These are phyloP conservation scores for Sminthurides bifidus DNA, from an alignment of 1,140 invertebrate genomes.

Conservation along the genomic window DNA sequence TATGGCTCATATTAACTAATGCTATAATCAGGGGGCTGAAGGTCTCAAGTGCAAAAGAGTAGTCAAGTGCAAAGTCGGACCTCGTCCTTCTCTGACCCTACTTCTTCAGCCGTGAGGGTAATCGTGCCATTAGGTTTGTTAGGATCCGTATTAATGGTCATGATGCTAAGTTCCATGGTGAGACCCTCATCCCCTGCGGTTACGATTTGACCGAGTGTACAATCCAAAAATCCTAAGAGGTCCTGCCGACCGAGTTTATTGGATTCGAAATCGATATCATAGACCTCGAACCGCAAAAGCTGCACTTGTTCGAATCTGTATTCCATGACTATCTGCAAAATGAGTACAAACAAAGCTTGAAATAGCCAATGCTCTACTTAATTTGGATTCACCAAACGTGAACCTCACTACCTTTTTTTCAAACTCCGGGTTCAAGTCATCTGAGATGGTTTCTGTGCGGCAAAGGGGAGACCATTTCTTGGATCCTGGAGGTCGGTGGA, in stretches of 20 bases:
- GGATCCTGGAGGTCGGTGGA: too few relatives aligned
- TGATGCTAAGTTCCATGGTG: not conserved
- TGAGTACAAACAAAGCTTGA: too few relatives aligned
- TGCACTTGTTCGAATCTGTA: slow-evolving; percentile 42
- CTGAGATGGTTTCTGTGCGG: too few relatives aligned
- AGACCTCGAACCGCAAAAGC: slow-evolving; percentile 41
- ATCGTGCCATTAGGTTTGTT: slow-evolving; percentile 18
- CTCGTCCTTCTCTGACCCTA: slow-evolving; percentile 42
- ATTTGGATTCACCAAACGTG: not conserved
- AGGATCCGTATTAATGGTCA: not conserved
- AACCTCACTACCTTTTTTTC: too few relatives aligned
- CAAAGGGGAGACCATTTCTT: too few relatives aligned
- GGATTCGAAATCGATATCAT: slow-evolving; percentile 44
- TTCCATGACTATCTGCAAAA: slow-evolving; percentile 19
- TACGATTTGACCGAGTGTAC: slow-evolving; percentile 42
- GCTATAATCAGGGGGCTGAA: too few relatives aligned
- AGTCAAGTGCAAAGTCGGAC: too few relatives aligned
- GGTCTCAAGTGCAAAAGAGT: too few relatives aligned
- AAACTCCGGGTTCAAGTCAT: too few relatives aligned
- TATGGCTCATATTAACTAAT: too few relatives aligned
- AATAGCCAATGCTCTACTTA: too few relatives aligned
- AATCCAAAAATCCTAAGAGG: slow-evolving; percentile 43
- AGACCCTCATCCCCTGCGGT: slow-evolving; percentile 23
- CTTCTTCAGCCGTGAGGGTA: slow-evolving; percentile 43
- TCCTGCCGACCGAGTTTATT: slow-evolving; percentile 42